Conservation (phyloP, 2,888 invertebrate species). For the Muschampia plurimacula region DNA sequence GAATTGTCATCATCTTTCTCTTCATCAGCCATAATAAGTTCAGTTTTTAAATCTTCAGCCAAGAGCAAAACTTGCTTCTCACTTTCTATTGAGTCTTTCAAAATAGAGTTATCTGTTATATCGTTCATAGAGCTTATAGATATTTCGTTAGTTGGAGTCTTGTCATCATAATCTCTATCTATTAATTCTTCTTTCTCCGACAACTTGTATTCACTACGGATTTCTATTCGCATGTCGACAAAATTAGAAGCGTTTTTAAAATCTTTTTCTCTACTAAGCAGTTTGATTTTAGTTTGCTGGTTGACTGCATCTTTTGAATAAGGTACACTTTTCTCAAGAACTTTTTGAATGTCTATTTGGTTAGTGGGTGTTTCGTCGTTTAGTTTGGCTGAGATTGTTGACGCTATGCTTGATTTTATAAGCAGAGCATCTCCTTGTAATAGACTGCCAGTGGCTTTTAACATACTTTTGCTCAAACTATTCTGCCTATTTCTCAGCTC, state of each 20-base stretch:
- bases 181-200: constrained; percentile 63
- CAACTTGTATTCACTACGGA: constrained; percentile 59
- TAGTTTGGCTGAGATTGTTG: constrained; percentile 53
- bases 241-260: constrained; percentile 74
- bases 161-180: constrained; percentile 71
- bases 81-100: constrained; percentile 81
- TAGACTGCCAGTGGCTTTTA: constrained; percentile 73
- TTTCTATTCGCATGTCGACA: constrained; percentile 65
- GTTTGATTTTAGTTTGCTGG: constrained; percentile 62
- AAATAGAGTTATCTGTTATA: constrained; percentile 78
- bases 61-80: constrained; percentile 75
- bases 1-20: constrained; percentile 83
- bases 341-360: constrained; percentile 60
- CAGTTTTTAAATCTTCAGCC: constrained; percentile 80
- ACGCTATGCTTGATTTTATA: constrained; percentile 70
- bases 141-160: constrained; percentile 82
- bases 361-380: constrained; percentile 69
- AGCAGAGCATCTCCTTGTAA: constrained; percentile 76
- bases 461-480: constrained; percentile 78
- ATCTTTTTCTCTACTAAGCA: constrained; percentile 71
- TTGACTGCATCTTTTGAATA: constrained; percentile 56
- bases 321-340: constrained; percentile 45
- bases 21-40: constrained; percentile 80
- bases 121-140: constrained; percentile 81
- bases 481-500: constrained; percentile 79